Base-by-base conservation (phyloP, 2,888 invertebrate genomes). In the Stenichneumon culpator region DNA sequence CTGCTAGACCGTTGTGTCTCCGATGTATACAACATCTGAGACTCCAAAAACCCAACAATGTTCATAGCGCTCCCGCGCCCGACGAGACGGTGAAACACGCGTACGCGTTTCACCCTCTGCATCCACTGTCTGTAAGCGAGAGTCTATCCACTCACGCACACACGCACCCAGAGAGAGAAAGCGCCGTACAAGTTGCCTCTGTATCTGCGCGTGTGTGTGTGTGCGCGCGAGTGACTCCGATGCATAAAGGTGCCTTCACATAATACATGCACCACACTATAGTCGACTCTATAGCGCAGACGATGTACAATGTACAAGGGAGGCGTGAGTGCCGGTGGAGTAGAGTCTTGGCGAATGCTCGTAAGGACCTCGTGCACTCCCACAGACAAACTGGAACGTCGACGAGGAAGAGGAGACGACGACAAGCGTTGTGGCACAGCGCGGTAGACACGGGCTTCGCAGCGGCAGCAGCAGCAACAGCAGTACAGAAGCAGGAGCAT, bases 1-100 rank as follows among this genome's bases (percentile, higher is more conserved):
- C 32, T 14, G 65, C 19, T 16, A 52, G 63, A 65, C 50, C 32
- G 63, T 25, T 39, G 39, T 36, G 73, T 60, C 57, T 57, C 14
- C 39, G 22, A 16, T 47, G 60, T 50, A 69, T 47, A 69, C 28
- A 44, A 19, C 57, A 57, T 22, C 68, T 19, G 78, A 60, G 78
- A 69, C 78, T 70, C 54, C 32, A 22, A 52, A 52, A 28, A 60
- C 60, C 60, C 22, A 47, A 47, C 78, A 57, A 79, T 73, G 39
- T 54, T 67, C 57, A 47, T 73, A 67, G 67, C 69, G 36, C 69
- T 63, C 69, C 36, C 60, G 54, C 60, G 69, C 22, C 39, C 69
- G 39, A 32, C 75, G 75, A 74, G 81, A 75, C 80, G 65, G 54
- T 60, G 80, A 44, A 80, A 65, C 79, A 67, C 67, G 70, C 39